Base-by-base conservation (phyloP, 1,140 invertebrate species). In the Cotesia glomerata region DNA sequence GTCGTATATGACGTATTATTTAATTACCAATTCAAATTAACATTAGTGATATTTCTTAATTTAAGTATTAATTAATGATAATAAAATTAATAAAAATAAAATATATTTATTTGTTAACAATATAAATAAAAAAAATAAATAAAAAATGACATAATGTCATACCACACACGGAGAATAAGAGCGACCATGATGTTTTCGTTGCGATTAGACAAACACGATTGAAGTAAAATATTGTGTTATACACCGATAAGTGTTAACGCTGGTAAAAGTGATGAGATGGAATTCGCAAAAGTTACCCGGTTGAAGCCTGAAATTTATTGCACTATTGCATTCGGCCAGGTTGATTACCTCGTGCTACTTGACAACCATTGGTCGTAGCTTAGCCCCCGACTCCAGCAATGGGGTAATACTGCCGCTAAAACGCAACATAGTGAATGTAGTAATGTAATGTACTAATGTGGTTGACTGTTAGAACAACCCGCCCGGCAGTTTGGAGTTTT, bases 301-400 rank as follows among this genome's bases (percentile, higher is more conserved):
- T 68, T 58, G 45, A 64, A 67, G 51, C 68, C 58, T 71, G 64
- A 71, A 74, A 66, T 75, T 63, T 64, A 78, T 82, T 81, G 77
- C 79, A 73, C 79, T 83, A 80, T 84, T 84, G 78, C 82, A 82
- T 82, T 84, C 76, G 76, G 75, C 70, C 77, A 79, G 62, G 80
- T 84, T 76, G 84, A 87, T 85, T 80, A 72, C 86, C 86, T 87
- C 85, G 85, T 85, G 79, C 85, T 71, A 87, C 84, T 87, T 87
- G 84, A 67, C 77, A 76, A 75, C 78, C 78, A 86, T 87, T 86
- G 86, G 85, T 83, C 74, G 71, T 16, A 51, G 18, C 32, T n/a
- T 51, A 56, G 52, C 69, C 62, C 61, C 67, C 59, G 62, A 67
- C 61, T 32, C 13, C 45, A 64, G 45, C 35, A 65, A 65, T 26